Percentiles rank a stretch among this genome's conserved stretches.
Evolutionary conservation across 2,888 invertebrate genomes (phyloP).

Genomic region (Hypena proboscidalis): DNA sequence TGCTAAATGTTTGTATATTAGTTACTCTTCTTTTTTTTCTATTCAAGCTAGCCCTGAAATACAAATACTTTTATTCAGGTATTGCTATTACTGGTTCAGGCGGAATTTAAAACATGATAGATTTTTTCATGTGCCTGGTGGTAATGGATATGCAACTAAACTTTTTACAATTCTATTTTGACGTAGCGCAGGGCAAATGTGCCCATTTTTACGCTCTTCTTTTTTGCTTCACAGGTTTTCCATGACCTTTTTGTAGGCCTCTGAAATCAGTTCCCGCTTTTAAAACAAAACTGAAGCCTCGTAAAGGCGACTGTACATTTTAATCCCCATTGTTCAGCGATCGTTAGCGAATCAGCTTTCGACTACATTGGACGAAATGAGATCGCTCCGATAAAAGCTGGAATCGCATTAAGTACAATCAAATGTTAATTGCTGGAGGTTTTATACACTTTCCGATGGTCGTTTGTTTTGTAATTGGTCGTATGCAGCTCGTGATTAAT

Average conservation of each 20-base stretch:
- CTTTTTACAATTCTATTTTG: too few species aligned
- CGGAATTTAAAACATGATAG: too few species aligned
- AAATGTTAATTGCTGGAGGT: constrained; percentile 49
- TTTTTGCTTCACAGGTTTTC: too few species aligned
- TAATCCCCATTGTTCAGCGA: constrained; percentile 33
- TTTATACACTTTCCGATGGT: constrained; percentile 47
- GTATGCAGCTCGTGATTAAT: constrained; percentile 24
- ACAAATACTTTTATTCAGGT: too few species aligned
- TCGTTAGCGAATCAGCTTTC: constrained; percentile 40
- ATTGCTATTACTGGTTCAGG: too few species aligned
- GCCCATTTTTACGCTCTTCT: too few species aligned
- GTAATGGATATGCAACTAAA: too few species aligned
- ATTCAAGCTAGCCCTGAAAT: too few species aligned
- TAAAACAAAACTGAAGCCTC: constrained; percentile 15
- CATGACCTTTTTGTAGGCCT: neutral
- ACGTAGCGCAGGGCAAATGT: too few species aligned
- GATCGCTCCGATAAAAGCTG: constrained; percentile 37
- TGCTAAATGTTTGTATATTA: too few species aligned
- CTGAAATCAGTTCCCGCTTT: neutral
- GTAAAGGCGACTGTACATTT: constrained; percentile 24
- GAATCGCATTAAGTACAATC: constrained; percentile 42
- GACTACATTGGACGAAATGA: constrained; percentile 33
- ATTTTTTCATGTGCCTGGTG: too few species aligned
- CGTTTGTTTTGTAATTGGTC: constrained; percentile 50
- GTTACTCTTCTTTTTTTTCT: too few species aligned